These are phyloP conservation scores for Peromyscus nudipes DNA, from an alignment of 2,797 vertebrate genomes.

Conservation along the genomic window DNA sequence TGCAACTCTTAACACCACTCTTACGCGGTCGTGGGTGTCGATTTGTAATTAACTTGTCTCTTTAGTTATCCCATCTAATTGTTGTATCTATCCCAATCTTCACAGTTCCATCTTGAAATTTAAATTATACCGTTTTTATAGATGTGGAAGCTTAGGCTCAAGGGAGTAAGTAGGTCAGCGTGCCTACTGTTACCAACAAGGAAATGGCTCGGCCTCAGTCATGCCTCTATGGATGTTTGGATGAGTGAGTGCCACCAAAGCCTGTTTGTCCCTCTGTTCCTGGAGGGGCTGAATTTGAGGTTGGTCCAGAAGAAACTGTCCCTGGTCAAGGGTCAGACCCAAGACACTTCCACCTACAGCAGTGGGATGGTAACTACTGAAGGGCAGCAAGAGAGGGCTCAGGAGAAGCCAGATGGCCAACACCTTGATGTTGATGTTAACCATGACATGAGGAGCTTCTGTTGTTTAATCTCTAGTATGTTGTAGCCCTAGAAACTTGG, in stretches of 20 bases:
- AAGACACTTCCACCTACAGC: too few species aligned
- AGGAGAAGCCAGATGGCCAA: neutral
- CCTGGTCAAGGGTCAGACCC: too few species aligned
- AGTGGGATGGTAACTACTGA: too few species aligned
- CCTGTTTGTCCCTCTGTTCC: neutral
- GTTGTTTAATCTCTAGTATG: neutral
- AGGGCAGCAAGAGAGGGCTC: neutral
- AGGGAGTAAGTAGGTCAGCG: neutral
- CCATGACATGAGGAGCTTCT: neutral
- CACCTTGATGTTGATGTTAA: neutral
- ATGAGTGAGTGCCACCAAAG: neutral
- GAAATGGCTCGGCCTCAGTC: neutral
- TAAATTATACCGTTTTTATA: neutral
- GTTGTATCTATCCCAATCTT: neutral
- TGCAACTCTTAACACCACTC: neutral
- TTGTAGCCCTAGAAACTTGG: neutral
- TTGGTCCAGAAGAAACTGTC: neutral
- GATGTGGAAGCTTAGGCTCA: neutral
- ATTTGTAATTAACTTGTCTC: neutral
- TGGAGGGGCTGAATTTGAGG: neutral
- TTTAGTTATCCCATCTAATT: neutral
- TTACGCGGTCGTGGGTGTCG: neutral
- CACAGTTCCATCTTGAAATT: neutral
- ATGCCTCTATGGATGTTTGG: neutral
- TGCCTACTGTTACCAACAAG: too few species aligned